phyloP scores from a whole-genome alignment of 2,888 invertebrate genomes.

The Tipula lateralis region DNA sequence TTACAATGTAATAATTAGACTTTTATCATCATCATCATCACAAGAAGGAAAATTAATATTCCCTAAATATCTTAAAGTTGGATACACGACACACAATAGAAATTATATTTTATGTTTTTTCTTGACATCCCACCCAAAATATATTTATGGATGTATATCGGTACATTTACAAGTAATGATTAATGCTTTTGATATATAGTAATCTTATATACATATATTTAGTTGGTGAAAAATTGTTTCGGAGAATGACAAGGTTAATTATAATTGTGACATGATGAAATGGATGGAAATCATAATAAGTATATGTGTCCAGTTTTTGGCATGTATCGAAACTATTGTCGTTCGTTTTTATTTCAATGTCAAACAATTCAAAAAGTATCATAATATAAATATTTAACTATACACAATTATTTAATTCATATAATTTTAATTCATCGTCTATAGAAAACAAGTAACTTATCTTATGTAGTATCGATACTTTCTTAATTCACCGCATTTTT shows the following conservation, averaged over 20 bases:
- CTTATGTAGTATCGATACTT: no score
- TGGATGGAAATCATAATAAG: not conserved
- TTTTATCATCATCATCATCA: not conserved
- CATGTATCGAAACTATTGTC: not conserved
- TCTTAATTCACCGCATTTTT: not conserved
- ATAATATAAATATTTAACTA: not conserved
- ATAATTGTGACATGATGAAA: constrained; percentile 24
- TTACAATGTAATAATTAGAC: constrained; percentile 19
- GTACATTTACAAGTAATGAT: not conserved
- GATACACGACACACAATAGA: constrained; percentile 11
- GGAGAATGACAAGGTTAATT: not conserved
- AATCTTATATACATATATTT: not conserved
- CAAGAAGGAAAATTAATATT: not conserved
- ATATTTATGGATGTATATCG: not conserved
- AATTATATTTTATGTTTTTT: not conserved
- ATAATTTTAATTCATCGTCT: no score
- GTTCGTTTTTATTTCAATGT: not conserved
- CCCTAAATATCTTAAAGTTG: not conserved
- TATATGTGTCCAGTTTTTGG: not conserved
- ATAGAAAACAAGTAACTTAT: no score
- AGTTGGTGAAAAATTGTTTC: not conserved
- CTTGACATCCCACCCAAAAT: not conserved
- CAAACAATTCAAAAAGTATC: not conserved
- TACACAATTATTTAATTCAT: no score
- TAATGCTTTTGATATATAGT: not conserved